phyloP scores from a whole-genome alignment of 2,113 vertebrate species.

The Corythaeola cristata region DNA sequence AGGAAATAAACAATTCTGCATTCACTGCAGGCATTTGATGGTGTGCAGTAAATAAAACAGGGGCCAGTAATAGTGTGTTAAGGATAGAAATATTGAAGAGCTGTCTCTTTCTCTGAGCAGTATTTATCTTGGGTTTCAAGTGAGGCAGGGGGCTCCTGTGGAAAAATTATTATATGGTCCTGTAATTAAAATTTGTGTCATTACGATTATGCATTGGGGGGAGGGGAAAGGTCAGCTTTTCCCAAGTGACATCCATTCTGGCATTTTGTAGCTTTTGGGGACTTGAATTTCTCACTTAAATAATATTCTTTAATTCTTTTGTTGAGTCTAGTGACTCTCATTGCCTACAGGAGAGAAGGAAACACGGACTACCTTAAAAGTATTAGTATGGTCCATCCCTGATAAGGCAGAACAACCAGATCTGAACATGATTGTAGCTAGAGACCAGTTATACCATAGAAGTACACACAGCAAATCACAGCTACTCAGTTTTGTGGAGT shows the following conservation, averaged over 20 bases:
- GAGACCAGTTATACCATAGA: background rate
- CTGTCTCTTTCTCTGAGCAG: constrained; percentile 27
- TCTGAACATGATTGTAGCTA: background rate
- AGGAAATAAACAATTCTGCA: constrained; percentile 68
- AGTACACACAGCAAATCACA: background rate
- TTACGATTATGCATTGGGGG: background rate
- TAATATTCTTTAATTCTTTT: background rate
- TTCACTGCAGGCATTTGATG: constrained; percentile 69
- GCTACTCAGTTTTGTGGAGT: background rate
- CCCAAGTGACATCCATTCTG: background rate
- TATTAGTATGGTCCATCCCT: background rate
- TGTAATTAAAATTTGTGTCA: constrained; percentile 47
- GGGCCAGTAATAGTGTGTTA: constrained; percentile 34
- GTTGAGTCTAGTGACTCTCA: background rate
- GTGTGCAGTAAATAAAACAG: constrained; percentile 66
- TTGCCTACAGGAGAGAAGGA: background rate
- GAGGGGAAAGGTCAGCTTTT: background rate
- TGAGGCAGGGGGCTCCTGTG: background rate
- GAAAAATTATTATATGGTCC: constrained; percentile 12
- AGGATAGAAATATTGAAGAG: constrained; percentile 55
- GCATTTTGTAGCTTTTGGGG: background rate
- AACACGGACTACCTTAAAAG: background rate
- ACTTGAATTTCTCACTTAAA: background rate
- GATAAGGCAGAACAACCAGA: background rate
- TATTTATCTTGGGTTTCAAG: constrained; percentile 48